Evolutionary conservation across 2,888 invertebrate species (phyloP).

Genomic region (Apomyelois bistriatella): DNA sequence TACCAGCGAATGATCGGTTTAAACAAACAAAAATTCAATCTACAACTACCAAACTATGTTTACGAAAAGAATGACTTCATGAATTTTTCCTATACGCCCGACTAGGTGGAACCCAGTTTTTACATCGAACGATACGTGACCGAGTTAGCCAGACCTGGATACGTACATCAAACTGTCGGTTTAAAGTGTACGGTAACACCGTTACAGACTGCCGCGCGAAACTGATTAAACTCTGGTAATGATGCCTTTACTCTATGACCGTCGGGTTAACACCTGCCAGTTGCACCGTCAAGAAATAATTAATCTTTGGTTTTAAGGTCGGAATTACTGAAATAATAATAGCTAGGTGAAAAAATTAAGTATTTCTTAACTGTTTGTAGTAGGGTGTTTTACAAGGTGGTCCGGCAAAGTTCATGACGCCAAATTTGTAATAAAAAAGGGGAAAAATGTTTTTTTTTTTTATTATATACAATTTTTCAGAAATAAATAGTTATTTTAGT

Average conservation of each 20-base stretch:
- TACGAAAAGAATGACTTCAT: neutral
- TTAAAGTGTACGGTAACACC: neutral
- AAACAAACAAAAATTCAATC: neutral
- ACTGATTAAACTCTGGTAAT: constrained; percentile 10
- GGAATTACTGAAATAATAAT: too few species aligned
- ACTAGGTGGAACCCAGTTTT: neutral
- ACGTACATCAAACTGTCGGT: constrained; percentile 1
- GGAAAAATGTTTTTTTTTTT: too few species aligned
- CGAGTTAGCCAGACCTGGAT: constrained; percentile 1
- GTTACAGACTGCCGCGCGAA: neutral
- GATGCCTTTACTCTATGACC: neutral
- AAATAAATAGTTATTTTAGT: too few species aligned
- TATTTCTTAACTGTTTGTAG: too few species aligned
- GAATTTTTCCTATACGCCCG: neutral
- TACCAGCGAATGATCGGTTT: too few species aligned
- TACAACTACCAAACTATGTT: neutral
- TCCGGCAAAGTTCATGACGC: too few species aligned
- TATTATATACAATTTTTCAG: too few species aligned
- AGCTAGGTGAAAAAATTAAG: too few species aligned
- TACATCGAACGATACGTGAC: neutral
- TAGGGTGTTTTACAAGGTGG: too few species aligned
- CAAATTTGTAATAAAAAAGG: too few species aligned
- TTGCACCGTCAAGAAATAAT: neutral
- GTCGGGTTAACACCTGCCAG: neutral
- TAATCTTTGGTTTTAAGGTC: too few species aligned